Evolutionary conservation across 1,140 invertebrate genomes (phyloP), one percentile per base, ranked within the genome.

Genomic region (Pomacea maculata): DNA sequence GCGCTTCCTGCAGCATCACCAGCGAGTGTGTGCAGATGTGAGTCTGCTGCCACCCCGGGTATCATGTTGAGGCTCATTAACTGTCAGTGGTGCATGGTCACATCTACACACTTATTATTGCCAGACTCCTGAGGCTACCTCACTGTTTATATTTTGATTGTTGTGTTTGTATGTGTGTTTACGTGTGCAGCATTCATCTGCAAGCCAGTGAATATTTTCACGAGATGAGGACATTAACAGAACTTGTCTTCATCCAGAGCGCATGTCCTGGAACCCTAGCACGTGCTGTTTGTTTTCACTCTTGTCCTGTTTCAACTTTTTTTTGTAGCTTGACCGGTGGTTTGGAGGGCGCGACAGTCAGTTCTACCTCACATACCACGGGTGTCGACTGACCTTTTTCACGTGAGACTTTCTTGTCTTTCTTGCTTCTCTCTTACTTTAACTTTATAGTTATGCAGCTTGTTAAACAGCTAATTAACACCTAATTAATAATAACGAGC

Each of bases 271-370:
- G 2, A 2, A 45, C 2, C 34, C 2, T 45, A 45, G 34, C 3
- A 45, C 34, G 6, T 45, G 34, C 2, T 2, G 73, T 75, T 54
- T 75, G 52, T 75, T 54, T 75, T 54, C 61, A 57, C 61, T 54
- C 61, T 54, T 55, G 73, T 75, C 65, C 29, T 65, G 14, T 78
- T 63, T 67, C 34, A 67, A 25, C 25, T 63, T 54, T 15, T 67
- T 78, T 8, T 54, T 61, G n/a, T 65, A 77, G 75, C 21, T 77
- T 29, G 63, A 77, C 45, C 64, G 75, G 12, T 77, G 75, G 75
- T 77, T 52, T n/a, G 21, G 34, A 64, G 75, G 75, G 29, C 0
- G 14, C 3, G 75, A 67, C 75, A 77, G 75, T 21, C 75, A 63
- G 21, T 68, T 77, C 21, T 68, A 77, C 29, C 63, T 77, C 15